Evolutionary conservation across 2,888 invertebrate genomes (phyloP), one percentile per base, ranked within the genome.

Genomic region (Apeira syringaria): DNA sequence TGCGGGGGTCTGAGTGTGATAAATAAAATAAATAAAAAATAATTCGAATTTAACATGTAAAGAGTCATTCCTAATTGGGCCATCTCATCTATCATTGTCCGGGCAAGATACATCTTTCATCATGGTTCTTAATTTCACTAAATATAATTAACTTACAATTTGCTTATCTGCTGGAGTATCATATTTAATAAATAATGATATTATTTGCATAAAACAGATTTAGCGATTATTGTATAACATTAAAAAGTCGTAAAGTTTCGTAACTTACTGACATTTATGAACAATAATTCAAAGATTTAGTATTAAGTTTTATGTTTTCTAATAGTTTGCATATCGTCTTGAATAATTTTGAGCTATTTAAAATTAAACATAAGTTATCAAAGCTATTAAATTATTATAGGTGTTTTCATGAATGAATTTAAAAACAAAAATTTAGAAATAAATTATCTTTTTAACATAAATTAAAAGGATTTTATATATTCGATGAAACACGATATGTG

Each of bases 81-180:
- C 30, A 28, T 30, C 27, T 43, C 57, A 60, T 70, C 57, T 33
- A 56, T 71, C 71, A 68, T 56, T 47, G 69, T 65, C 68, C 41
- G 1, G 18, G 32, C 40, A 56, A 56, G 57, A 64, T 63, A 63
- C 62, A 64, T 70, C 43, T 56, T 48, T 59, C 50, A 59, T 59
- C 30, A 28, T 27, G 29, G 34, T 51, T 38, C 28, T 47, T 28
- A 46, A 50, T 45, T 47, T 49, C 46, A 47, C 47, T 44, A 49
- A 45, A 31, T 28, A 6, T 42, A 45, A 51, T 52, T 50, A 45
- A 50, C 46, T 52, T 41, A 43, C 37, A 31, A 42, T 43, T 18
- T 13, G 25, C 18, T 8, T 28, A 47, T 40, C 22, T 34, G n/a
- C 7, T 30, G 39, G 40, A 28, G 10, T 35, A 39, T 34, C 28